Evolutionary conservation across 2,888 invertebrate genomes (phyloP), one percentile per base, ranked within the genome.

Genomic region (Argyresthia goedartella): DNA sequence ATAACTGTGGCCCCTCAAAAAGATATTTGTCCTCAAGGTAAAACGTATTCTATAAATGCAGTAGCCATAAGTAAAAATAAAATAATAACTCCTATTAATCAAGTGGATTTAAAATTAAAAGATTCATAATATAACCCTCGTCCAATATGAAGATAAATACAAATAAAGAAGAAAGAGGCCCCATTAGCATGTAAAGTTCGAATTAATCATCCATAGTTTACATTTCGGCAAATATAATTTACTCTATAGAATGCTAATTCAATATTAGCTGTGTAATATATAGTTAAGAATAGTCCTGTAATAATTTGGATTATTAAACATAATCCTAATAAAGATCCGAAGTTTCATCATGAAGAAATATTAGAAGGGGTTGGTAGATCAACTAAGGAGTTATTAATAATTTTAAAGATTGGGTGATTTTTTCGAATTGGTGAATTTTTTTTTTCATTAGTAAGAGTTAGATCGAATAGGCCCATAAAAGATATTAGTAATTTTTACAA

Each of bases 1-100:
- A 93, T 93, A n/a, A 93, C 92, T 42, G 92, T 93, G 0, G 93
- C 92, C 1, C 92, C 92, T 88, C 93, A 93, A 71, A 92, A 93
- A 1, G 92, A 93, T 89, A 94, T 94, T 91, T 94, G 93, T 8
- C 93, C 93, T 77, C 93, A 93, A 1, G 92, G 92, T 64, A 93
- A 58, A 0, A 93, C 92, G 84, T 94, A 94, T 0, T 93, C 93
- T 87, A 93, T 80, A 73, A 94, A 94, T 16, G 92, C 92, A 49
- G 92, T 91, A 66, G 77, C 90, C 89, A 94, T 94, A 57, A 89
- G 73, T 71, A 90, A 51, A 62, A 94, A 88, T 76, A 93, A 71
- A 69, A 94, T 88, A 55, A 91, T 77, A 50, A 91, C 79, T 51
- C 93, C 93, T 1, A 88, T 61, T 63, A 87, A 68, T 91, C 93